A percentile compares a stretch with the other conserved stretches of the same genome.
Evolutionary conservation across 2,888 invertebrate genomes (phyloP).

Genomic region (Spisula solida): DNA sequence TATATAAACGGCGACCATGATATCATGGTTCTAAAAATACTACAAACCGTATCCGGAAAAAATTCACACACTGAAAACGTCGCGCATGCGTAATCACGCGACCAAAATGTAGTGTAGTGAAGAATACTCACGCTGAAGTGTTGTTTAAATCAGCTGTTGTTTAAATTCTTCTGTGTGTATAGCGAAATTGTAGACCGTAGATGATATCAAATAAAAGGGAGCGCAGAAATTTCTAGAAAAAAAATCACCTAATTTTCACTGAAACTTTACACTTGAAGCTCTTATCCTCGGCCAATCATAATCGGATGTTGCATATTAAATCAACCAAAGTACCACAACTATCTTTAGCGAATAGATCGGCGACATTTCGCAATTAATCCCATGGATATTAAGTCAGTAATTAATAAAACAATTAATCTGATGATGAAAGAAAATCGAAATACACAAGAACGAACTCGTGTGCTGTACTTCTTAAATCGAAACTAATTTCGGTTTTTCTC

Average conservation of each 20-base stretch:
- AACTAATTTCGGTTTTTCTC: not conserved
- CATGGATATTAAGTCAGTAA: not conserved
- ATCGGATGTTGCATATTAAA: not conserved
- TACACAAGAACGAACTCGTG: not conserved
- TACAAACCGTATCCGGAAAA: conserved; percentile 12
- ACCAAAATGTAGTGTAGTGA: not conserved
- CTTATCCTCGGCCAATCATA: not conserved
- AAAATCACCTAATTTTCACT: not conserved
- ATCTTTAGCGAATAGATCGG: not conserved
- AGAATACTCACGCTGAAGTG: not conserved
- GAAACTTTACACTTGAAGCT: not conserved
- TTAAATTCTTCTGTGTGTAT: not conserved
- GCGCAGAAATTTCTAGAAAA: not conserved
- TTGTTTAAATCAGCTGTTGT: not conserved
- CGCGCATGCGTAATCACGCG: not conserved
- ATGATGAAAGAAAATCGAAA: not conserved
- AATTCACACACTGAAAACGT: not conserved
- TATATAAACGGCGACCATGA: not conserved
- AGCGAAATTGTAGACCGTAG: not conserved
- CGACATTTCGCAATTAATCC: conserved; percentile 1
- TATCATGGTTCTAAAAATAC: conserved; percentile 10
- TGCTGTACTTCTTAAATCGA: not conserved
- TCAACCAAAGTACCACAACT: not conserved
- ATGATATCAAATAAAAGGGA: not conserved
- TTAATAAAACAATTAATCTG: not conserved